Conservation (phyloP, 2,797 vertebrate species). For the Naso thynnoides region DNA sequence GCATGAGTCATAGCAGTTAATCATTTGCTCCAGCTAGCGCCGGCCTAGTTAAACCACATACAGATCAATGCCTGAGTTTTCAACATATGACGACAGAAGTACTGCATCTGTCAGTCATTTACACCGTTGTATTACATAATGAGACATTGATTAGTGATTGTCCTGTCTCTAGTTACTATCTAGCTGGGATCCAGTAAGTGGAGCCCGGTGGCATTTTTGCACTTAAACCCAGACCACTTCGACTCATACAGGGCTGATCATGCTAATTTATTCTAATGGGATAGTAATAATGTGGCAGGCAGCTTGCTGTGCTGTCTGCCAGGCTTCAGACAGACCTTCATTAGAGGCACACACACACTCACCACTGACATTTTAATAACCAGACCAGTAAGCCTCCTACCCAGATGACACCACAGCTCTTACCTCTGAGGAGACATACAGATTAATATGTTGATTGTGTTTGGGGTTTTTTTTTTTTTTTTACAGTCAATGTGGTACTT, state of each 20-base stretch:
- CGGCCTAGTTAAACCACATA: slow-evolving; percentile 51
- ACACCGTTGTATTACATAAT: slow-evolving; percentile 50
- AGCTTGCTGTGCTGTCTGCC: slow-evolving; percentile 68
- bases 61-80: slow-evolving; percentile 31
- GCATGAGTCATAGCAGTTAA: slow-evolving; percentile 57
- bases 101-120: slow-evolving; percentile 41
- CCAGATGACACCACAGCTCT: slow-evolving; percentile 31
- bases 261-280: slow-evolving; percentile 80
- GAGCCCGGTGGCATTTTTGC: slow-evolving; percentile 57
- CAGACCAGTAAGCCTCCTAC: slow-evolving; percentile 49
- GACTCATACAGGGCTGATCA: slow-evolving; percentile 53
- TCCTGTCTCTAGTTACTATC: slow-evolving; percentile 33
- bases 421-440: slow-evolving; percentile 20
- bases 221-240: slow-evolving; percentile 42
- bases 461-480: too few relatives aligned
- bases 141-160: slow-evolving; percentile 66
- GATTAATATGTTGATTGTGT: slow-evolving; percentile 24
- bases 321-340: slow-evolving; percentile 74
- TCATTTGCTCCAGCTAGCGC: slow-evolving; percentile 48
- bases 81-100: slow-evolving; percentile 28
- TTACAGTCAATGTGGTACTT: too few relatives aligned
- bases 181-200: slow-evolving; percentile 44
- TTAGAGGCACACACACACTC: slow-evolving; percentile 63
- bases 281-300: slow-evolving; percentile 75
- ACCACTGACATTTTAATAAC: slow-evolving; percentile 73